phyloP scores from a whole-genome alignment of 2,888 invertebrate genomes.

The Mesopsocus fuscifrons region DNA sequence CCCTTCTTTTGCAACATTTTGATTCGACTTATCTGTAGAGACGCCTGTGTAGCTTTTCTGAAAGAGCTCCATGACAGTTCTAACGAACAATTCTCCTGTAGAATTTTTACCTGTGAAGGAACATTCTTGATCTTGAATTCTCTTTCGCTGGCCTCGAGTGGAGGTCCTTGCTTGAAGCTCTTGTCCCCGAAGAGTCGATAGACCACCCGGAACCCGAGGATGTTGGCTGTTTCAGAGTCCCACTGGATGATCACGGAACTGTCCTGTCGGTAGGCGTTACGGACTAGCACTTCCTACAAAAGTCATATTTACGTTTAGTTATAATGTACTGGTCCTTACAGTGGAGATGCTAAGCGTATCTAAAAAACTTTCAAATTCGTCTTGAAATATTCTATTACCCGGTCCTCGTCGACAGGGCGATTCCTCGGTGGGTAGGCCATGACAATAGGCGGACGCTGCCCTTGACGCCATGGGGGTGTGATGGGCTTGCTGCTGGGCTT shows the following conservation, averaged over 20 bases:
- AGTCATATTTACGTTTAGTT: too few species aligned
- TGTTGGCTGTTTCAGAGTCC: constrained; percentile 74
- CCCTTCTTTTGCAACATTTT: too few species aligned
- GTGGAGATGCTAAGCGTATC: neutral
- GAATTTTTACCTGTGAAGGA: constrained; percentile 60
- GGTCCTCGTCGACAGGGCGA: constrained; percentile 1
- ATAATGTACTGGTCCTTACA: neutral
- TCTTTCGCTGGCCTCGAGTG: constrained; percentile 70
- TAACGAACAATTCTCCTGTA: too few species aligned
- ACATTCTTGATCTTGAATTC: constrained; percentile 89
- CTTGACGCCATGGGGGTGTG: constrained; percentile 1
- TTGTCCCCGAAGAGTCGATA: constrained; percentile 79
- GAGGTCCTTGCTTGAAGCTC: constrained; percentile 77
- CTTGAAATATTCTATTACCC: neutral
- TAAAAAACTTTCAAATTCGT: neutral
- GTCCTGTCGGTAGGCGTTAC: constrained; percentile 68
- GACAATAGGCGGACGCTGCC: constrained; percentile 17
- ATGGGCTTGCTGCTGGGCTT: constrained; percentile 12
- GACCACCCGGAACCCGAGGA: constrained; percentile 75
- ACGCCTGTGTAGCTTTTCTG: too few species aligned
- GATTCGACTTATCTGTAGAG: too few species aligned
- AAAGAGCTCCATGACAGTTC: too few species aligned
- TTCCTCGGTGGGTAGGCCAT: constrained; percentile 15
- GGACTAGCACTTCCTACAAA: constrained; percentile 59
- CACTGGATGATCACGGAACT: constrained; percentile 79